Conservation (phyloP, 1,140 invertebrate species). For the Saccostrea echinata region DNA sequence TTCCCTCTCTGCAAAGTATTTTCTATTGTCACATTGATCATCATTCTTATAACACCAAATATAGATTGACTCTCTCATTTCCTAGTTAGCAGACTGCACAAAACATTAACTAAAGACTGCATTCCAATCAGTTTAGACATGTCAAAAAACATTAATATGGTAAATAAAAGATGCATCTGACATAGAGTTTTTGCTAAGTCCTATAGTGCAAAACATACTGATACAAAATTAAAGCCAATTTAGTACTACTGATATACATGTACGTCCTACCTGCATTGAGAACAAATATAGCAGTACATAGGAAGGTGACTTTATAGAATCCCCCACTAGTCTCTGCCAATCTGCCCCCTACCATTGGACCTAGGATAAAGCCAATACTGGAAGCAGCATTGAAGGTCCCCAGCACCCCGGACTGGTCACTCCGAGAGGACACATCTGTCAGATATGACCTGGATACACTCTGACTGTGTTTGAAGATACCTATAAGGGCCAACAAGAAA, state of each 20-base stretch:
- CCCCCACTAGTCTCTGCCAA: constrained; percentile 81
- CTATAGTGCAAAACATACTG: too few relatives aligned
- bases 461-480: constrained; percentile 88
- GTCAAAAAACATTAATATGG: too few relatives aligned
- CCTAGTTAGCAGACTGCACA: too few relatives aligned
- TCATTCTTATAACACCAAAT: too few relatives aligned
- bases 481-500: constrained; percentile 75
- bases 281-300: constrained; percentile 72
- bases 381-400: constrained; percentile 86
- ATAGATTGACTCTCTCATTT: too few relatives aligned
- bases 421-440: constrained; percentile 82
- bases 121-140: too few relatives aligned
- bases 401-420: constrained; percentile 83
- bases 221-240: too few relatives aligned
- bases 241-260: neutral
- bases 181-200: too few relatives aligned
- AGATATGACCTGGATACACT: constrained; percentile 85
- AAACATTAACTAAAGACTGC: too few relatives aligned
- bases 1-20: too few relatives aligned
- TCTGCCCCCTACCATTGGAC: constrained; percentile 86
- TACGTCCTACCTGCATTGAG: constrained; percentile 69
- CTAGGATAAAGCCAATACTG: constrained; percentile 86
- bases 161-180: too few relatives aligned
- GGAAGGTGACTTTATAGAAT: constrained; percentile 69
- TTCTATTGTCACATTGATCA: too few relatives aligned